Conservation (phyloP, 2,113 vertebrate genomes). For the Actenoides lindsayi region DNA sequence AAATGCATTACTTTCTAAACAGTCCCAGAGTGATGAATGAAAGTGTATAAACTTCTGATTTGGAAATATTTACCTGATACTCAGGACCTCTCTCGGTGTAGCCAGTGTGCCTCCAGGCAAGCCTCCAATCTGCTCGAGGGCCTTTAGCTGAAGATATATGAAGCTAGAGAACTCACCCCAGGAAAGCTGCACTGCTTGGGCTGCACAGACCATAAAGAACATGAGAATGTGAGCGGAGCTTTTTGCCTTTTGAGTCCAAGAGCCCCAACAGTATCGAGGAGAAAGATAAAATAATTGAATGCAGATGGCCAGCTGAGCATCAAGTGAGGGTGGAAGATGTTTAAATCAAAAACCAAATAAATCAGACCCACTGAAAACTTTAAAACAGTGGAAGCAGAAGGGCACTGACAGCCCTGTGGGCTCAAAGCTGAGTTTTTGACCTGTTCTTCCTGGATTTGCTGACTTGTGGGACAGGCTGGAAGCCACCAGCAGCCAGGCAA, state of each 20-base stretch:
- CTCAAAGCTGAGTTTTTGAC: not conserved
- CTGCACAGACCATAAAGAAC: slow-evolving; percentile 39
- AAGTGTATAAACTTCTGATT: not conserved
- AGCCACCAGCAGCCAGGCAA: not conserved
- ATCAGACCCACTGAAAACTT: not conserved
- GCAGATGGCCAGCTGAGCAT: not conserved
- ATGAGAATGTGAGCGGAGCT: slow-evolving; percentile 28
- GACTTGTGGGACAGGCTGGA: not conserved
- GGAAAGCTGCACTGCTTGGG: not conserved
- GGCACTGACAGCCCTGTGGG: not conserved
- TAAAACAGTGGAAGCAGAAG: not conserved
- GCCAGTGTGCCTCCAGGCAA: not conserved
- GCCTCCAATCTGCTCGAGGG: not conserved
- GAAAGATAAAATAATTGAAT: slow-evolving; percentile 49
- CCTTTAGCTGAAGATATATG: slow-evolving; percentile 34
- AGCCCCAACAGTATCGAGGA: not conserved
- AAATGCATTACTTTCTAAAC: not conserved
- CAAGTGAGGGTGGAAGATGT: not conserved
- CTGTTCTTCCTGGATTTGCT: not conserved
- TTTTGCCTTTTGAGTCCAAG: not conserved
- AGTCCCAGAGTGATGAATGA: not conserved
- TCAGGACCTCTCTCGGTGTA: not conserved
- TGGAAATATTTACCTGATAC: not conserved
- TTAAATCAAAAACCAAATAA: not conserved
- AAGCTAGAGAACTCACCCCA: not conserved